These are phyloP conservation scores for Cyanistes caeruleus DNA, from an alignment of 2,113 vertebrate species.

Conservation along the genomic window DNA sequence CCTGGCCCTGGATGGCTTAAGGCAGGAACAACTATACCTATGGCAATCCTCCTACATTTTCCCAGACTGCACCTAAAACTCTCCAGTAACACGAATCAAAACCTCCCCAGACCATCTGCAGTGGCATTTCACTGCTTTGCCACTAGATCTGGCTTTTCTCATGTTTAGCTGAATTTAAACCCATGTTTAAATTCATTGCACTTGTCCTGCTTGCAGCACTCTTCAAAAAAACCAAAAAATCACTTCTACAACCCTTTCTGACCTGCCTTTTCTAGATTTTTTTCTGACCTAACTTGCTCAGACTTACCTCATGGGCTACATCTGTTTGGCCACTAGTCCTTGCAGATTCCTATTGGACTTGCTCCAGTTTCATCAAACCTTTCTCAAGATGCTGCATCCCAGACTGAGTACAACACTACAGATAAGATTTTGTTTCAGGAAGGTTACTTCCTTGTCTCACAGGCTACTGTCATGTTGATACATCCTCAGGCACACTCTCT, in stretches of 20 bases:
- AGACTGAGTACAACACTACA: neutral
- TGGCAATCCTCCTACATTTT: neutral
- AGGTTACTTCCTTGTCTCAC: neutral
- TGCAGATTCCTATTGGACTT: neutral
- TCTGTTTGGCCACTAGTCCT: neutral
- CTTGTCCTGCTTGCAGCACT: neutral
- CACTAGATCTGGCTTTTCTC: neutral
- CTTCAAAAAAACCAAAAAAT: neutral
- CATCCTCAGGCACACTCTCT: neutral
- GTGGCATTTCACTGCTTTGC: neutral
- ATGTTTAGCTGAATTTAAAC: neutral
- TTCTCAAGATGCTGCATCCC: neutral
- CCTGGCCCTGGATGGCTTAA: neutral
- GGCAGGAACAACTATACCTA: neutral
- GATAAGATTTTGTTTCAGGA: neutral
- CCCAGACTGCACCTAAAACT: neutral
- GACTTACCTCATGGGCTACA: neutral
- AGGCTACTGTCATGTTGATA: neutral
- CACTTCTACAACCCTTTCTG: neutral
- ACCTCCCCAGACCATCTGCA: neutral
- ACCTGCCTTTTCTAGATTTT: neutral
- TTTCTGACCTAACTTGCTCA: neutral
- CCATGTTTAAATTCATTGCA: too few relatives aligned
- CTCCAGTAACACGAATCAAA: neutral
- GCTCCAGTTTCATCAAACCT: neutral